A percentile compares a stretch with the other conserved stretches of the same genome.
Conservation (phyloP, 37 sponge, comb jelly and placozoan species). For the Beroe forskalii region DNA sequence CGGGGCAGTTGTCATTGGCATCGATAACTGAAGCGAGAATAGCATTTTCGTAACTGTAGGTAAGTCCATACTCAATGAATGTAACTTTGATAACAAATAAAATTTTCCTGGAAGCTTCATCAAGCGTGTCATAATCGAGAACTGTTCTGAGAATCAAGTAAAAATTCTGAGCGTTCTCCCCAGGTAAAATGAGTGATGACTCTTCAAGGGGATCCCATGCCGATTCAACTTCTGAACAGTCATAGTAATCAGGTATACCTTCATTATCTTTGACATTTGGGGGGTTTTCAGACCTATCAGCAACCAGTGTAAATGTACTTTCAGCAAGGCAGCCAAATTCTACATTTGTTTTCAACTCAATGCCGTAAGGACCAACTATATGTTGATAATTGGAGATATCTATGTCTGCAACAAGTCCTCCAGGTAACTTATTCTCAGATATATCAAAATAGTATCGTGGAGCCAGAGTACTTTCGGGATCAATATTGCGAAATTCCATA, state of each 20-base stretch:
- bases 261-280: neutral
- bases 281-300: neutral
- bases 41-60: neutral
- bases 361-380: neutral
- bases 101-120: neutral
- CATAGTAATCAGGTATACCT: neutral
- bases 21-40: neutral
- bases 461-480: neutral
- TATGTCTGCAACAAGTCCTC: constrained; percentile 10
- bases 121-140: constrained; percentile 14
- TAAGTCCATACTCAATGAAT: neutral
- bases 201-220: neutral
- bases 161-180: neutral
- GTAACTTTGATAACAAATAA: neutral
- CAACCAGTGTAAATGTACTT: neutral
- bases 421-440: constrained; percentile 21
- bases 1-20: constrained; percentile 45
- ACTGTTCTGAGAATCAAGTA: neutral
- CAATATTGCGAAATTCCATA: neutral
- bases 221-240: neutral
- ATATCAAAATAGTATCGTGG: constrained; percentile 28
- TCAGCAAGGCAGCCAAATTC: neutral
- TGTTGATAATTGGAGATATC: neutral
- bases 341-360: neutral
- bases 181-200: neutral